Conservation (phyloP, 2,888 invertebrate genomes). For the Alentia gelatinosa region DNA sequence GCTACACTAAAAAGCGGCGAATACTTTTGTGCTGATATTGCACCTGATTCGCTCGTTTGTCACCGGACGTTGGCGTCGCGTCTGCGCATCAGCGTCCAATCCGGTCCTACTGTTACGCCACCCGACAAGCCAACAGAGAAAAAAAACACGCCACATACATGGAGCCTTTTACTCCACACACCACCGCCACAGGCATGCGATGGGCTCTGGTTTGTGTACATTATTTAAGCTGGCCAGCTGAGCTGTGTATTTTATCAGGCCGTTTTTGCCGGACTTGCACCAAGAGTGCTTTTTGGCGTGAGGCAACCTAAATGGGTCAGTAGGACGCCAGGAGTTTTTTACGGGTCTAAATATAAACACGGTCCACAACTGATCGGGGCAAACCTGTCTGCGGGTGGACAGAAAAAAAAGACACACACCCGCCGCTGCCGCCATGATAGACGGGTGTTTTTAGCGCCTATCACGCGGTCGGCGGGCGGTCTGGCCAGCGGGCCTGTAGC, state of each 20-base stretch:
- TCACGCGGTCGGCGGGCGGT: neutral
- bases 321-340: conserved; percentile 5
- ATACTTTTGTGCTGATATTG: too few species aligned
- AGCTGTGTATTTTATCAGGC: conserved; percentile 17
- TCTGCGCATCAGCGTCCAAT: too few species aligned
- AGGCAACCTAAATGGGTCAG: conserved; percentile 25
- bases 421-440: conserved; percentile 17
- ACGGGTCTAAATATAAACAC: conserved; percentile 28
- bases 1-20: too few species aligned
- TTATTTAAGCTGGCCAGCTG: conserved; percentile 31
- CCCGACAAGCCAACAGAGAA: too few species aligned
- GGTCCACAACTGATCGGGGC: neutral
- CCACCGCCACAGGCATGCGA: neutral
- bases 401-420: neutral
- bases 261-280: conserved; percentile 30
- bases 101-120: too few species aligned
- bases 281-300: conserved; percentile 38
- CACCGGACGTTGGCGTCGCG: too few species aligned
- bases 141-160: too few species aligned
- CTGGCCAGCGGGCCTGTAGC: neutral
- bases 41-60: too few species aligned
- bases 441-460: neutral
- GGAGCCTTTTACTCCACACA: neutral
- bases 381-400: neutral
- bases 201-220: neutral